Base-by-base conservation (phyloP, 2,113 vertebrate genomes). In the Falco punctatus region DNA sequence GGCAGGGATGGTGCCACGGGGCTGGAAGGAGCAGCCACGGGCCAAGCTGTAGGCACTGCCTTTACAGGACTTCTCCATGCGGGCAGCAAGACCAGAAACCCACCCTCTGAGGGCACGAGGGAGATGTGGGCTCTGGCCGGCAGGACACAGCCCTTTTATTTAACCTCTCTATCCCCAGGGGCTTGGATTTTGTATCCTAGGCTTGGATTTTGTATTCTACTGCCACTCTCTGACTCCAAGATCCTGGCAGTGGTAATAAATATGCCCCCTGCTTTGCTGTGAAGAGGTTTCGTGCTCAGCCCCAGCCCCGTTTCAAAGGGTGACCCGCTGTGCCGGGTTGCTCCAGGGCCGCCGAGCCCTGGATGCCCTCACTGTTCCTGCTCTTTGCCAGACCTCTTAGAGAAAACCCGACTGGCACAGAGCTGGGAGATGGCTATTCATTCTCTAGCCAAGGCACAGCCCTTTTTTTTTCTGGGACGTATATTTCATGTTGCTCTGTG, bases 281-380 rank as follows among this genome's bases (percentile, higher is more conserved):
- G 73, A 93, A 61, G 77, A 84, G 46, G 33, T 72, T 84, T 91
- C 84, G 73, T 17, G 3, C 62, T 61, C 92, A 42, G 90, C 11
- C 55, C 8, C 42, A 51, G 70, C 90, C 40, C 2, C 3, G 40
- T 84, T 81, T 88, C 74, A 81, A 52, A 92, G 92, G 73, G 23
- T 2, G 0, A 55, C 89, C 75, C 0, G 3, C 93, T 90, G 93
- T 44, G 93, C 48, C 0, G 20, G 48, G 57, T 55, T 42, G 86
- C 89, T 42, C 52, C 42, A 40, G 95, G 95, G 90, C 92, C 16
- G 30, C 81, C 9, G 20, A 93, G 90, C 54, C 32, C 94, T 94
- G 90, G 92, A 86, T 81, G 87, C 15, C 44, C 88, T 92, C 27
- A 1, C 79, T 81, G 88, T 33, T 42, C 81, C 78, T 54, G 65